Conservation (phyloP, 2,113 vertebrate genomes). For the Tautogolabrus adspersus region DNA sequence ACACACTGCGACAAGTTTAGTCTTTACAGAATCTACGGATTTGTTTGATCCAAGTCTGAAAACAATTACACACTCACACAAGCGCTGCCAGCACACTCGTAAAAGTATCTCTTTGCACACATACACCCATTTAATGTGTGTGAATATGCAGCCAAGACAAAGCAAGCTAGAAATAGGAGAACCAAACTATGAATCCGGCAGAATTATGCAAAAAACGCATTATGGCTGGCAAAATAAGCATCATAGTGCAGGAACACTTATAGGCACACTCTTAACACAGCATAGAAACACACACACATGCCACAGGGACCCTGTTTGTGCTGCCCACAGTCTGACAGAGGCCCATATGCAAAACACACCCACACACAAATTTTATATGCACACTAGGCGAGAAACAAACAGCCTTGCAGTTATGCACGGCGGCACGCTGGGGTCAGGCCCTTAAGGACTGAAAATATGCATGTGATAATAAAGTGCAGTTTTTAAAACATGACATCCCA, state of each 20-base stretch:
- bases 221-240: conserved; percentile 31
- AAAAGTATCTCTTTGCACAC: conserved; percentile 25
- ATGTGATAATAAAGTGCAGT: conserved; percentile 14
- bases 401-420: conserved; percentile 40
- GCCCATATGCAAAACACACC: conserved; percentile 63
- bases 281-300: background rate
- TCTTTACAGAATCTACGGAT: conserved; percentile 43
- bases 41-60: conserved; percentile 61
- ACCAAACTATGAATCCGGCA: conserved; percentile 20
- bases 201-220: conserved; percentile 9
- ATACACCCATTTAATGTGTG: conserved; percentile 1
- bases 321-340: conserved; percentile 63
- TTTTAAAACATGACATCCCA: background rate
- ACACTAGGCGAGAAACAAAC: conserved; percentile 50
- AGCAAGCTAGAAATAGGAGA: conserved; percentile 28
- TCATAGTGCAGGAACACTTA: conserved; percentile 11
- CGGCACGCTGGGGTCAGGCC: conserved; percentile 32
- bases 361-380: conserved; percentile 61
- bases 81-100: conserved; percentile 29
- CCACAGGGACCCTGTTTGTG: conserved; percentile 36
- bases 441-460: conserved; percentile 23
- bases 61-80: conserved; percentile 56
- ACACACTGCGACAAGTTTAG: conserved; percentile 43
- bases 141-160: conserved; percentile 34
- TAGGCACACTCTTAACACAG: too few relatives aligned